Evolutionary conservation across 2,888 invertebrate species (phyloP), one percentile per base, ranked within the genome.

Genomic region (Perizoma flavofasciatum): DNA sequence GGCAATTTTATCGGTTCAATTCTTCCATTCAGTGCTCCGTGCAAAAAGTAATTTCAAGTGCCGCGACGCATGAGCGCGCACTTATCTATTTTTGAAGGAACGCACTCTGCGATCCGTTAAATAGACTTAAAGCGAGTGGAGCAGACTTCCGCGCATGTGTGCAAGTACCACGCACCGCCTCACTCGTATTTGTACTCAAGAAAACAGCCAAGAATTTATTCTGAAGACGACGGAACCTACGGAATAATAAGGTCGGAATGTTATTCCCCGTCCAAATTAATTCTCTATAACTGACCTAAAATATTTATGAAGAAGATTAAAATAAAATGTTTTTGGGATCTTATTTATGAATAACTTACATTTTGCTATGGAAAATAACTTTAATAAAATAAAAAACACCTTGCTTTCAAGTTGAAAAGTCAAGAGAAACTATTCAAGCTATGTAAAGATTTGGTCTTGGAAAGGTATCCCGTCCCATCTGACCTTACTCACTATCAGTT

Each of bases 21-120:
- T 87, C 86, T 75, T 79, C 80, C 83, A 86, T 86, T 88, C 88
- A 89, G 79, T 83, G 82, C 77, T 78, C 84, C 83, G 84, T 85
- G 84, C 84, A 88, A 85, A 86, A 88, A 86, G 88, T 86, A 89
- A 90, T 89, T 88, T 87, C 82, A 87, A 89, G 82, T 85, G 85
- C 79, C 79, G 81, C 77, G 78, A 82, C 82, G 83, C 83, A 83
- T 84, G 86, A 86, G 81, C 75, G 85, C 81, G 81, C 79, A 81
- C 81, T 86, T 85, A 85, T 85, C 85, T 84, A 85, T 87, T 84
- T 88, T 86, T 83, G 84, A 88, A 84, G 81, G 81, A 85, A 85
- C 82, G 82, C 79, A 85, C 73, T 80, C 82, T 78, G 71, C 83
- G 86, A 88, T 83, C 85, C 89, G 87, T 88, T 86, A 88, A 89